phyloP scores from a whole-genome alignment of 2,888 invertebrate genomes.

The Thelaira solivaga region DNA sequence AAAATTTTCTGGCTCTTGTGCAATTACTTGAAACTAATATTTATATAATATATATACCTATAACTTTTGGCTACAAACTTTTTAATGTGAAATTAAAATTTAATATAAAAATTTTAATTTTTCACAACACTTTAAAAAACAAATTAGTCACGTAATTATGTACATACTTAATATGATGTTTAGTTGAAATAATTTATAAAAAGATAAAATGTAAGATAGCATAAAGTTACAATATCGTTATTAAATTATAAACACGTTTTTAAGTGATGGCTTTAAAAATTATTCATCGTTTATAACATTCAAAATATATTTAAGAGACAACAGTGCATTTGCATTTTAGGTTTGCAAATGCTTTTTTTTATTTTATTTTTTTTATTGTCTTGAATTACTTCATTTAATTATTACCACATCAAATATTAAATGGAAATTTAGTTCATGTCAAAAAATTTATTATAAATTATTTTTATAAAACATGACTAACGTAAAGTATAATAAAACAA shows the following conservation, averaged over 20 bases:
- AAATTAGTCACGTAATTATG: not conserved
- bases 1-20: too few relatives aligned
- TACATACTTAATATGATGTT: not conserved
- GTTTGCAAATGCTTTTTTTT: not conserved
- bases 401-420: not conserved
- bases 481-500: too few relatives aligned
- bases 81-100: too few relatives aligned
- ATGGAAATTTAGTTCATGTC: not conserved
- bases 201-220: not conserved
- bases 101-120: not conserved
- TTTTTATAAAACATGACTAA: not conserved
- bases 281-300: not conserved
- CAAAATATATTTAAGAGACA: not conserved
- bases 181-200: not conserved
- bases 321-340: not conserved
- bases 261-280: not conserved
- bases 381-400: not conserved
- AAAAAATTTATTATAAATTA: not conserved
- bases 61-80: too few relatives aligned
- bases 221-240: not conserved
- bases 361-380: too few relatives aligned
- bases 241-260: conserved; percentile 18
- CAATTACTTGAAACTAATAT: too few relatives aligned
- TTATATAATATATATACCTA: too few relatives aligned
- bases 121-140: not conserved